Base-by-base conservation (phyloP, 2,113 vertebrate genomes). In the Poecile atricapillus region DNA sequence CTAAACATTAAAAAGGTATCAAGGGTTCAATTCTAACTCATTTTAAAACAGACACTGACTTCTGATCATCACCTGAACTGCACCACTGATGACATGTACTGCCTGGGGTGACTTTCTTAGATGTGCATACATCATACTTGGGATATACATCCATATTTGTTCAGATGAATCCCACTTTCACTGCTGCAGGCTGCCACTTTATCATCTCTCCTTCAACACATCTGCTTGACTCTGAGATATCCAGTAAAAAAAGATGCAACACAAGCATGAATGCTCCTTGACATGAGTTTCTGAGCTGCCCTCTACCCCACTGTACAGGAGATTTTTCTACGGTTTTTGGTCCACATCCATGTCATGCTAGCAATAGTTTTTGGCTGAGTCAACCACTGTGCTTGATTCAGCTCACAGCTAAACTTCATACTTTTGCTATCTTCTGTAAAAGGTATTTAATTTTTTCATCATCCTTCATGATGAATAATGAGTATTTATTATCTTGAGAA, bases 401-500 rank as follows among this genome's bases (percentile, higher is more conserved):
- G 58, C n/a, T 82, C 70, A 64, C 43, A 76, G 20, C 20, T 39
- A 15, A 86, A 33, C 12, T 65, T 62, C 47, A 56, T 58, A 37
- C 6, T 69, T 90, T 31, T n/a, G 6, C 35, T 77, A 31, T 11
- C 24, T 77, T 62, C 60, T 78, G 28, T 83, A 59, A 83, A 81
- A 93, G 21, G 24, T 58, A 74, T 65, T 95, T 77, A 50, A 77
- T 85, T 74, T 90, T 90, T 89, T 85, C 16, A 14, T 92, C 50
- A 70, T 70, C 35, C 22, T 92, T 90, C 65, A 59, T 56, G 43
- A 83, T 81, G 43, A 94, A 89, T 83, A 95, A 78, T 67, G 39
- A 7, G 13, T 70, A 90, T 92, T 90, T 83, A 80, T 94, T 91
- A 91, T n/a, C 83, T 75, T 60, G 22, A 63, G 71, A 84, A 50